Base-by-base conservation (phyloP, 2,888 invertebrate species). In the Trypoxylon attenuatum region DNA sequence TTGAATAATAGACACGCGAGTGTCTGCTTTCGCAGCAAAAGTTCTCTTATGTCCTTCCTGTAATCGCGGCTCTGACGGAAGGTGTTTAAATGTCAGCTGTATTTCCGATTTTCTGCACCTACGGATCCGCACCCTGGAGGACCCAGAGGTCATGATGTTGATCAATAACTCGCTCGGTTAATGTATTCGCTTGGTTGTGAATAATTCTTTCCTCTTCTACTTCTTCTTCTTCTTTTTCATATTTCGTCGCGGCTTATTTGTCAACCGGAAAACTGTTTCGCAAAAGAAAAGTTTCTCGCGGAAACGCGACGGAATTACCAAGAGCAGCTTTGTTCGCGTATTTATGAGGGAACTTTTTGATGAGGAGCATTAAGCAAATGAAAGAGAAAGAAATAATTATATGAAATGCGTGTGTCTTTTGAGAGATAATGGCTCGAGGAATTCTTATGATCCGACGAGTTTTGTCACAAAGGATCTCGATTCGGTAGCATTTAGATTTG, bases 1-100 rank as follows among this genome's bases (percentile, higher is more conserved):
- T 15, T 62, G 27, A 64, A 64, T 64, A 62, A 54, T 27, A 10
- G 10, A 64, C 10, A 8, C 15, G n/a, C n/a, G 6, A 13, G 13
- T 10, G 27, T 47, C 2, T 52, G 15, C 15, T 38, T 18, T 15
- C 21, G 15, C 15, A 1, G n/a, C 5, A 18, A 16, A 10, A 4
- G 22, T 15, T 5, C 23, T 19, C 33, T 61, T 50, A 38, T 43
- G 25, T 19, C 13, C 29, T n/a, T 19, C 10, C 15, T 10, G 46
- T 41, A 47, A 54, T 42, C 15, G n/a, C 41, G 10, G 16, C 38
- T 52, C 5, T 10, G 23, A 25, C 23, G 18, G 6, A 25, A 19
- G 23, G 16, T 19, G 39, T 10, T 60, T 18, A 64, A 61, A 61
- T 49, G 62, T 47, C 62, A 42, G 4, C 25, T 21, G 1, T 47